These are phyloP conservation scores for Hydrozoanthus gracilis DNA, from an alignment of 92 coral and sea anemone genomes.

Conservation along the genomic window DNA sequence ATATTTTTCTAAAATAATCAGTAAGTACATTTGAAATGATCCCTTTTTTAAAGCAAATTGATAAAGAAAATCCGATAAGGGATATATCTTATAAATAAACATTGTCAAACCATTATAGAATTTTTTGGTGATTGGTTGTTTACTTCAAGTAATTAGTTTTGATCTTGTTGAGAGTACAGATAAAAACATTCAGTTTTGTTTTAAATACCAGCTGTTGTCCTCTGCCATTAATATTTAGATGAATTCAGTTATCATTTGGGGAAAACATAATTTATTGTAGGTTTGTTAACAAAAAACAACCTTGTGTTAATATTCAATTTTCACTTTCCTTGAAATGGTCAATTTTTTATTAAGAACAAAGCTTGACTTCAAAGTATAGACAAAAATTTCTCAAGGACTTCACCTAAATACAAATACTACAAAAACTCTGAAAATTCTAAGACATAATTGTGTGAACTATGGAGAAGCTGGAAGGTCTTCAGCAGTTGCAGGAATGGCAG, in stretches of 20 bases:
- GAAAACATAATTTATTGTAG: background rate
- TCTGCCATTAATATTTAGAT: background rate
- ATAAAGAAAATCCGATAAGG: too few species aligned
- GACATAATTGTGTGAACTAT: constrained; percentile 28
- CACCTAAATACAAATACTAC: background rate
- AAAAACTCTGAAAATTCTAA: background rate
- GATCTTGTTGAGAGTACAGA: too few species aligned
- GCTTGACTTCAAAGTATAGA: too few species aligned
- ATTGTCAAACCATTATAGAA: too few species aligned
- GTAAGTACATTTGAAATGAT: too few species aligned
- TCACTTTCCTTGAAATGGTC: too few species aligned
- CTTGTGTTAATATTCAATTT: too few species aligned
- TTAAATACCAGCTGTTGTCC: background rate
- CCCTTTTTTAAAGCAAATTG: too few species aligned
- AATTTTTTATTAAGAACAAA: too few species aligned
- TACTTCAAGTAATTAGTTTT: background rate
- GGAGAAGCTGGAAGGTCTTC: constrained; percentile 72
- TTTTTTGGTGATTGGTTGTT: background rate
- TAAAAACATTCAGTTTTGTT: background rate
- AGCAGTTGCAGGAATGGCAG: constrained; percentile 64
- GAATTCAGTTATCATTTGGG: background rate
- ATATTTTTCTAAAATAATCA: too few species aligned
- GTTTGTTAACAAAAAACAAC: too few species aligned
- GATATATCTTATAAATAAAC: too few species aligned
- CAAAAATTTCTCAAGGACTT: background rate